Conservation (phyloP, 2,888 invertebrate species). For the Microchrysa polita region DNA sequence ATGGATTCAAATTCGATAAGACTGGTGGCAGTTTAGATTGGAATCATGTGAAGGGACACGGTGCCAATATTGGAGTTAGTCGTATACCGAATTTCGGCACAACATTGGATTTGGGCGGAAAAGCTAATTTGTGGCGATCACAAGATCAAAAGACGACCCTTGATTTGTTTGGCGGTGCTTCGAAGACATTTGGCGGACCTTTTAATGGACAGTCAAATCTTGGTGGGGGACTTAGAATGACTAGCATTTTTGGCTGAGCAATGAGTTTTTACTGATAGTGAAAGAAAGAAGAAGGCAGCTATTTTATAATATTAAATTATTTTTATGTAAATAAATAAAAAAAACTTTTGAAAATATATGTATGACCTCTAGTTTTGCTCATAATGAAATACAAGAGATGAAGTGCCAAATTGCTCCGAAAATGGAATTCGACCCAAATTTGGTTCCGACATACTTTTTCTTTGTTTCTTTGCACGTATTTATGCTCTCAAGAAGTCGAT, state of each 20-base stretch:
- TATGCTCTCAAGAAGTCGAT: not conserved
- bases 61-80: constrained; percentile 54
- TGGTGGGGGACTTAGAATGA: constrained; percentile 53
- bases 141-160: constrained; percentile 55
- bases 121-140: constrained; percentile 56
- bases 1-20: constrained; percentile 54
- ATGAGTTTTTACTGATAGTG: too few relatives aligned
- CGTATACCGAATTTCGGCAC: constrained; percentile 55
- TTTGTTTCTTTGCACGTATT: too few relatives aligned
- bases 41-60: constrained; percentile 54
- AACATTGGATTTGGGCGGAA: constrained; percentile 53
- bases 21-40: constrained; percentile 55
- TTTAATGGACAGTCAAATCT: constrained; percentile 52
- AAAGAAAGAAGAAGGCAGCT: not conserved
- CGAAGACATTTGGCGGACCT: constrained; percentile 54
- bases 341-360: not conserved
- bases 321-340: not conserved
- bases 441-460: too few relatives aligned
- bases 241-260: constrained; percentile 53
- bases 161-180: constrained; percentile 55
- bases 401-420: too few relatives aligned
- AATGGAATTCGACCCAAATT: too few relatives aligned
- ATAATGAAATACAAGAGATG: too few relatives aligned
- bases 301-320: not conserved
- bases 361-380: too few relatives aligned